A percentile compares a stretch with the other conserved stretches of the same genome.
Evolutionary conservation across 2,888 invertebrate species (phyloP).

Genomic region (Aphodius granarius): DNA sequence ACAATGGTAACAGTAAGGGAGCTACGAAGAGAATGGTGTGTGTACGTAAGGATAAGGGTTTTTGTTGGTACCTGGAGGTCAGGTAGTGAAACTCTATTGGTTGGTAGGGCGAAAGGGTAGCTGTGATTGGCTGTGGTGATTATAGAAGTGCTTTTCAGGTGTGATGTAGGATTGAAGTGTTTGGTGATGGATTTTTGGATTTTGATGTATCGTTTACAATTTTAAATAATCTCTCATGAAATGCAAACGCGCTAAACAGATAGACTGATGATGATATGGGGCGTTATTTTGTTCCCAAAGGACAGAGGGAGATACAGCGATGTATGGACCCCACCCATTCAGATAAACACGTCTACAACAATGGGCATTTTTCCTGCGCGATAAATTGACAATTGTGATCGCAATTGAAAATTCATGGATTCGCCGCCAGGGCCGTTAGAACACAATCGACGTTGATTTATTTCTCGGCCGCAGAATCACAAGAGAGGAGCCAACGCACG

Average conservation of each 20-base stretch:
- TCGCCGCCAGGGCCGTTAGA: not conserved
- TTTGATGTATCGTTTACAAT: not conserved
- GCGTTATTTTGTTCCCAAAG: not conserved
- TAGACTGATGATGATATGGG: not conserved
- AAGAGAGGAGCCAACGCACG: not conserved
- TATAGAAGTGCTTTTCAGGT: too few relatives aligned
- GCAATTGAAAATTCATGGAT: not conserved
- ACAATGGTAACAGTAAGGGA: too few relatives aligned
- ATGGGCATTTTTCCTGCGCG: not conserved
- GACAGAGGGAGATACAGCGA: too few relatives aligned
- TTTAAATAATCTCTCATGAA: not conserved
- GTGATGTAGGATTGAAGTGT: too few relatives aligned
- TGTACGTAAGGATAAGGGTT: too few relatives aligned
- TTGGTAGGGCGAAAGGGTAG: too few relatives aligned
- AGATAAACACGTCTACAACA: not conserved
- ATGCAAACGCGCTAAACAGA: not conserved
- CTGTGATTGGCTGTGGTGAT: too few relatives aligned
- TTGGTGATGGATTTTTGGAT: too few relatives aligned
- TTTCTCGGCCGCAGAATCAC: not conserved
- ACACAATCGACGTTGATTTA: not conserved
- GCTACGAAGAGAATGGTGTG: too few relatives aligned
- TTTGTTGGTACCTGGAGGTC: too few relatives aligned
- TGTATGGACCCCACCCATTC: not conserved
- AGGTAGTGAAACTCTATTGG: too few relatives aligned
- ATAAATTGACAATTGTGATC: not conserved